Conservation (phyloP, 2,888 invertebrate species). For the Zygaena filipendulae region DNA sequence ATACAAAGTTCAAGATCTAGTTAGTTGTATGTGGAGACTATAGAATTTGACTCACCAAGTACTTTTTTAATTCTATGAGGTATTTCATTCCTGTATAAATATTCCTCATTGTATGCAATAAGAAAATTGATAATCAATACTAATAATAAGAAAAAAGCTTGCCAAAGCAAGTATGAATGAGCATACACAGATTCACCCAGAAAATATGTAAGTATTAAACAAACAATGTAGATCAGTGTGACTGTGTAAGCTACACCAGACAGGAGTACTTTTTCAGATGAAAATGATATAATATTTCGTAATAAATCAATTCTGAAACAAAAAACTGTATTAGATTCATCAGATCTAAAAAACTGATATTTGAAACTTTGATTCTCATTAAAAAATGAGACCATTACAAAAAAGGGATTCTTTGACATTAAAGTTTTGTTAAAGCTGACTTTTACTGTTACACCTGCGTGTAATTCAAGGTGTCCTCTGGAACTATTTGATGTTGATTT, state of each 20-base stretch:
- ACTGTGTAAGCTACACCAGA: constrained; percentile 57
- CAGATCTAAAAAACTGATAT: no score
- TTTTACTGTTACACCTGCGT: no score
- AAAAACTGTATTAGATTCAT: no score
- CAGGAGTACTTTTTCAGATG: constrained; percentile 51
- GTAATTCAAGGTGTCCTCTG: no score
- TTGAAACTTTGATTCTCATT: no score
- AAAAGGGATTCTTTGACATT: no score
- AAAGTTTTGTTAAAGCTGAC: no score
- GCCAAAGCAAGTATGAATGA: constrained; percentile 49
- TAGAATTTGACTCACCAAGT: constrained; percentile 45
- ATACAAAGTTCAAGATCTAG: no score
- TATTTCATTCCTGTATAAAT: constrained; percentile 63
- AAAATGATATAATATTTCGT: constrained; percentile 52
- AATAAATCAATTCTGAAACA: constrained; percentile 41
- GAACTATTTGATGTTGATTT: no score
- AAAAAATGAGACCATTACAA: no score
- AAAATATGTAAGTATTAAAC: constrained; percentile 46
- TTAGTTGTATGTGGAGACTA: no score
- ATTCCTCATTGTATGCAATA: constrained; percentile 57
- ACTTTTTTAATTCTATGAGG: constrained; percentile 59
- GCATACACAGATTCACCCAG: constrained; percentile 48
- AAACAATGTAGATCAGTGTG: constrained; percentile 45
- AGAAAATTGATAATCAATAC: constrained; percentile 51
- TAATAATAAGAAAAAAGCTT: constrained; percentile 50